A percentile compares a stretch with the other conserved stretches of the same genome.
phyloP scores from a whole-genome alignment of 2,113 vertebrate genomes.

The Bolborhynchus lineola region DNA sequence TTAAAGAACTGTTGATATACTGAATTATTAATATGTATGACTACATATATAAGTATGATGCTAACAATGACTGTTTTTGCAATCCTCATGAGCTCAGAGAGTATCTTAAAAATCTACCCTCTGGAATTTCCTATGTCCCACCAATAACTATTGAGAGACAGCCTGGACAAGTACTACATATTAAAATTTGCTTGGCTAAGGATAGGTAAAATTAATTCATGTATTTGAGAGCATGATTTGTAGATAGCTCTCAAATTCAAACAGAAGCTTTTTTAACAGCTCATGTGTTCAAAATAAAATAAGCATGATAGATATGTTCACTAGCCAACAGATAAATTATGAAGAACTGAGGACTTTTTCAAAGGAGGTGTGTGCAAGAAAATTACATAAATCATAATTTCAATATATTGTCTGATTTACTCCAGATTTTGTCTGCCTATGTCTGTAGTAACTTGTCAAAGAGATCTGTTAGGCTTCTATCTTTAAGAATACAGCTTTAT shows the following conservation, averaged over 20 bases:
- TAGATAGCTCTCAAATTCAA: not conserved
- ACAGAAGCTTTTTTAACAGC: not conserved
- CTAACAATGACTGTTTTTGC: not conserved
- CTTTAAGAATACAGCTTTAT: not conserved
- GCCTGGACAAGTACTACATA: not conserved
- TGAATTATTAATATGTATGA: not conserved
- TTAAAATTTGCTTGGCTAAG: not conserved
- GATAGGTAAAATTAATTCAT: not conserved
- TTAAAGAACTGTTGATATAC: not conserved
- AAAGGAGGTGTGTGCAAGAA: accelerated
- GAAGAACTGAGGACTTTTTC: not conserved
- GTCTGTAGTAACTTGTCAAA: not conserved
- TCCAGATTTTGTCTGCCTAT: not conserved
- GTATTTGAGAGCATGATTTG: not conserved
- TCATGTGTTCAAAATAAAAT: not conserved
- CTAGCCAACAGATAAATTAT: not conserved
- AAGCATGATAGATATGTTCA: not conserved
- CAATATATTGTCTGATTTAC: not conserved
- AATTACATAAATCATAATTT: not conserved
- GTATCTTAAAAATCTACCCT: not conserved
- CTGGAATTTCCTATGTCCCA: not conserved
- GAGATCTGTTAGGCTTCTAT: not conserved
- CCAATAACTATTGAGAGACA: not conserved
- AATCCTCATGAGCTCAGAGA: not conserved
- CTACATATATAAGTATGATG: not conserved